A percentile compares a stretch with the other conserved stretches of the same genome.
Conservation (phyloP, 2,888 invertebrate species). For the Ennomos fuscantarius region DNA sequence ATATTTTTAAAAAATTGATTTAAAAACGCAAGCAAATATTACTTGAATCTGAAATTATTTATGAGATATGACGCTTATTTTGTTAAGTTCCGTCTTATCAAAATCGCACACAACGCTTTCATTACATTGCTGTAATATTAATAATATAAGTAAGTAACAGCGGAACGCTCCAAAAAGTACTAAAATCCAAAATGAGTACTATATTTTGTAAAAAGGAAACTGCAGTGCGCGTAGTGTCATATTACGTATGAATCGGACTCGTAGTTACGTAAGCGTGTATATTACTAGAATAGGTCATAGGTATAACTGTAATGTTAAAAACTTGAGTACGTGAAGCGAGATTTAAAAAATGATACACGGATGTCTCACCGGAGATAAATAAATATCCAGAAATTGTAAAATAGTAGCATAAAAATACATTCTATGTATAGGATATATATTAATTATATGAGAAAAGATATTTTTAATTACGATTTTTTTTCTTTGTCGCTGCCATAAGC, state of each 20-base stretch:
- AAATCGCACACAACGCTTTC: no score
- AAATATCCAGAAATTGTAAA: slow-evolving; percentile 64
- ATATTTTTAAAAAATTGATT: no score
- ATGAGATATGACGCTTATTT: no score
- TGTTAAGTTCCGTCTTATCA: no score
- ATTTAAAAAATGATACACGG: slow-evolving; percentile 31
- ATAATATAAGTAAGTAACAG: background rate
- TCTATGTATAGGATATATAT: slow-evolving; percentile 60
- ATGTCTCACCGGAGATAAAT: slow-evolving; percentile 40
- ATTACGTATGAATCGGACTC: slow-evolving; percentile 59
- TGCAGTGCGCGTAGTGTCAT: slow-evolving; percentile 71
- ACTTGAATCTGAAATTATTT: no score
- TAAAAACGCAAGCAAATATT: no score
- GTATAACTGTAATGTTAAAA: slow-evolving; percentile 42
- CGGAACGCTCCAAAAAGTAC: slow-evolving; percentile 14
- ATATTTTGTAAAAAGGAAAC: slow-evolving; percentile 12
- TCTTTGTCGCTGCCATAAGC: slow-evolving; percentile 76
- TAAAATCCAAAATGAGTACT: background rate
- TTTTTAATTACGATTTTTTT: slow-evolving; percentile 66
- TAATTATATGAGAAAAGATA: slow-evolving; percentile 73
- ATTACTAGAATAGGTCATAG: slow-evolving; percentile 65
- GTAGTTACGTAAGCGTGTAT: slow-evolving; percentile 65
- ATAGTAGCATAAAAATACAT: slow-evolving; percentile 58
- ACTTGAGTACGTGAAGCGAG: slow-evolving; percentile 30
- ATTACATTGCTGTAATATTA: background rate